These are phyloP conservation scores for Didymodactylos carnosus DNA, from an alignment of 2,888 invertebrate species.

Conservation along the genomic window DNA sequence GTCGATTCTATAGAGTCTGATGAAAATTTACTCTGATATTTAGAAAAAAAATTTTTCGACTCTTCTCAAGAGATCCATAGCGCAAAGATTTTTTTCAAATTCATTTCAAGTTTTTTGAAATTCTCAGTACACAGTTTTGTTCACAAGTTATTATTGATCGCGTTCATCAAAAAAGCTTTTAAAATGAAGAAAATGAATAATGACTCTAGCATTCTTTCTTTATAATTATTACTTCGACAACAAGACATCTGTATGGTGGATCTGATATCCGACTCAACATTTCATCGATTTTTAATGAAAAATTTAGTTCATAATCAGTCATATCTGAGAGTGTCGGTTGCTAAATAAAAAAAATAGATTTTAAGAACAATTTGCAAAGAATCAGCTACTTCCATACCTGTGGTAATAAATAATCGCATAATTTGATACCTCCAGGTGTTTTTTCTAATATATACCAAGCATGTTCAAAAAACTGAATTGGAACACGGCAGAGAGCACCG, in stretches of 20 bases:
- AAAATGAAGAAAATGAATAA: no score
- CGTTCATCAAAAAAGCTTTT: no score
- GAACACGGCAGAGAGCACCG: slow-evolving; percentile 84
- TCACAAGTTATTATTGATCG: no score
- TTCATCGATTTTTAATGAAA: slow-evolving; percentile 75
- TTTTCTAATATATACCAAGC: slow-evolving; percentile 82
- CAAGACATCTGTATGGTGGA: slow-evolving; percentile 50
- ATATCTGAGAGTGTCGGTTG: slow-evolving; percentile 81
- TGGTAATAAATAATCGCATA: slow-evolving; percentile 64
- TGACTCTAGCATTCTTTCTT: no score
- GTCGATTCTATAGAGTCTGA: no score
- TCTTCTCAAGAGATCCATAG: no score
- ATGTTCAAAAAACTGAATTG: slow-evolving; percentile 58
- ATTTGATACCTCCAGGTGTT: slow-evolving; percentile 67
- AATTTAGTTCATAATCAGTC: slow-evolving; percentile 86
- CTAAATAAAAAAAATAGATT: slow-evolving; percentile 22
- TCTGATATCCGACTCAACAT: slow-evolving; percentile 47
- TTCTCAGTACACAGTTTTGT: no score
- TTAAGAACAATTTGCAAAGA: neutral
- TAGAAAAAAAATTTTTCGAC: no score
- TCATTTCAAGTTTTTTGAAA: no score
- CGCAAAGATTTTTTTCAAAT: no score
- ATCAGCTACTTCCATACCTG: neutral
- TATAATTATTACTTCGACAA: slow-evolving; percentile 42
- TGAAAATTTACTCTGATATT: no score